Percentiles rank a stretch among this genome's conserved stretches.
Conservation (phyloP, 2,113 vertebrate genomes). For the Raja brachyura region DNA sequence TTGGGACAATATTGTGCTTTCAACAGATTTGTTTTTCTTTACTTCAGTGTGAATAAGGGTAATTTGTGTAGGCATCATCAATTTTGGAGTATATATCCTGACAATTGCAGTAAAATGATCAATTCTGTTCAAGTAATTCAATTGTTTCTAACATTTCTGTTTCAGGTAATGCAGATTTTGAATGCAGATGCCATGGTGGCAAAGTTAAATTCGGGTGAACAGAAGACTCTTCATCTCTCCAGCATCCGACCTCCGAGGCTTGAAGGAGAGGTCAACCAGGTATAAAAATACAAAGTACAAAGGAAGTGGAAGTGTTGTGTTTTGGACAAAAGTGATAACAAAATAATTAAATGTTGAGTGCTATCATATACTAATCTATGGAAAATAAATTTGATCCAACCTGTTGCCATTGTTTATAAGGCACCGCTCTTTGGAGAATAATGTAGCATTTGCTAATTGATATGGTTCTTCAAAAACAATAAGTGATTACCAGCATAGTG, state of each 20-base stretch:
- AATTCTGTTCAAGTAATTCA: conserved; percentile 1
- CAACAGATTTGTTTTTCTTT: not conserved
- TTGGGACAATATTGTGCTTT: not conserved
- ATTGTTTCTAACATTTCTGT: conserved; percentile 11
- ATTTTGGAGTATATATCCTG: not conserved
- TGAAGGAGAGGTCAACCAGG: conserved; percentile 74
- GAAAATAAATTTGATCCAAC: not conserved
- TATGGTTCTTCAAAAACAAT: too few relatives aligned
- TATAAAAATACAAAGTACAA: conserved; percentile 39
- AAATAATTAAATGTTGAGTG: not conserved
- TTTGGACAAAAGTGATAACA: not conserved
- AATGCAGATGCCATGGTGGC: conserved; percentile 90
- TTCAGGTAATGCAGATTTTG: conserved; percentile 88
- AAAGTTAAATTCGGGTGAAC: conserved; percentile 86
- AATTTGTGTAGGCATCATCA: not conserved
- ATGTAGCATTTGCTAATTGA: not conserved
- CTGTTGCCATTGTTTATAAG: not conserved
- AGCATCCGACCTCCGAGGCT: conserved; percentile 87
- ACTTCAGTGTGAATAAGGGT: not conserved
- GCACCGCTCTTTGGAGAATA: not conserved
- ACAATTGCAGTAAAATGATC: not conserved
- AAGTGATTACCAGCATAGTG: not conserved
- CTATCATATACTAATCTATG: not conserved
- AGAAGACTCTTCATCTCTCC: conserved; percentile 90
- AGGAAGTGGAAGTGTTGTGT: not conserved